Conservation (phyloP, 2,797 vertebrate genomes). For the Smutsia temminckii region DNA sequence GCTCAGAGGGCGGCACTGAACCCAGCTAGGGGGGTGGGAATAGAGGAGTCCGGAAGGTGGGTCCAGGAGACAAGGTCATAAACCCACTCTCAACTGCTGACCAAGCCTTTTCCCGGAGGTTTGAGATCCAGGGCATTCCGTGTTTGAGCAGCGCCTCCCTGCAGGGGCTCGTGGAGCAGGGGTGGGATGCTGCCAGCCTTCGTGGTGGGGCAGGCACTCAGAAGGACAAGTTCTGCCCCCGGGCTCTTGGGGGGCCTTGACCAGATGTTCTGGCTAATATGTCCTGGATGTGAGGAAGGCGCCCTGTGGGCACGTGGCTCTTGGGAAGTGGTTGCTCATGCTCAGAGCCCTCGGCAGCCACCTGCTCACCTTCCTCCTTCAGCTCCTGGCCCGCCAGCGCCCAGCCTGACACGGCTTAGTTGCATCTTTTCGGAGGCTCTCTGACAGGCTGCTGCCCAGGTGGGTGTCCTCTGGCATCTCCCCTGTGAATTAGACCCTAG, state of each 20-base stretch:
- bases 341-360: accelerated
- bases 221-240: no score
- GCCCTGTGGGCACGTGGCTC: accelerated
- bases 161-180: not conserved
- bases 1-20: no score
- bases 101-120: accelerated
- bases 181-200: accelerated
- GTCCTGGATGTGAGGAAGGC: accelerated
- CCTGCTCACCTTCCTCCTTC: not conserved
- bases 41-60: no score
- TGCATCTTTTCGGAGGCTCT: no score
- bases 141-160: accelerated
- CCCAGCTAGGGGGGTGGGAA: accelerated
- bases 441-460: not conserved
- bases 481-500: no score
- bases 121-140: accelerated
- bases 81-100: not conserved
- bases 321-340: not conserved
- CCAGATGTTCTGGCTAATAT: accelerated
- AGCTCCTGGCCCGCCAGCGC: no score
- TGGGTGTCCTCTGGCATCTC: no score
- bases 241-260: accelerated
- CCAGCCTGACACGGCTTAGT: accelerated
- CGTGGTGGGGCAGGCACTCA: accelerated
- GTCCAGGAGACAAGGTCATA: not conserved